Percentiles rank a stretch among this genome's conserved stretches.
Evolutionary conservation across 2,113 vertebrate species (phyloP).

Genomic region (Tragelaphus buxtoni): DNA sequence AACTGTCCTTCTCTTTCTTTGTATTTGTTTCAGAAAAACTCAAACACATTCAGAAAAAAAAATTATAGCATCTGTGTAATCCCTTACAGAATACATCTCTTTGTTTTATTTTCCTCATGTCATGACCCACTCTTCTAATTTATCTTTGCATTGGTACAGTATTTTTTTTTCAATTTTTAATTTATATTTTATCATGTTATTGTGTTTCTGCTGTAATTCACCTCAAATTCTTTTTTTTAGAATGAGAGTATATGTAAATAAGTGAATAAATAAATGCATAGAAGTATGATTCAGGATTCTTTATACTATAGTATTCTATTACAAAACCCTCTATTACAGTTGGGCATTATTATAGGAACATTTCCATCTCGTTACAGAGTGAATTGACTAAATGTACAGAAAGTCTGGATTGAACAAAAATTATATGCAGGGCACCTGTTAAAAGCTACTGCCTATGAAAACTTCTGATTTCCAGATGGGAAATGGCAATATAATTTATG

Average conservation of each 20-base stretch:
- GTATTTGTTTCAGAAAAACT: not conserved
- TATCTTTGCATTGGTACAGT: not conserved
- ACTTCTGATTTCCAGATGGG: constrained; percentile 2
- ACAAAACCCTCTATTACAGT: not conserved
- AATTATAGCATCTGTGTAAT: not conserved
- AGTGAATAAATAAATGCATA: constrained; percentile 28
- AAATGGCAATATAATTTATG: not conserved
- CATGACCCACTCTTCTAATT: not conserved
- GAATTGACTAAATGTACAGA: not conserved
- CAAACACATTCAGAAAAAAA: constrained; percentile 3
- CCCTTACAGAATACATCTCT: not conserved
- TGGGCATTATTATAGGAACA: not conserved
- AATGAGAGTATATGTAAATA: not conserved
- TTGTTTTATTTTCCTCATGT: not conserved
- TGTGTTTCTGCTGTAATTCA: not conserved
- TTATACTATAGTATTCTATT: not conserved
- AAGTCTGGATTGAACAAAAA: constrained; percentile 1
- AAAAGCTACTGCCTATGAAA: not conserved
- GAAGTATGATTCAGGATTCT: not conserved
- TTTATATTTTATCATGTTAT: constrained; percentile 2
- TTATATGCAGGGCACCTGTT: not conserved
- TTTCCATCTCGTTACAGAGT: constrained; percentile 28
- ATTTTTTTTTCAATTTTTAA: not conserved
- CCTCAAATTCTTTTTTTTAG: constrained; percentile 7
- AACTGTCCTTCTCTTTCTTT: not conserved